These are phyloP conservation scores for Desmodus rotundus DNA, from an alignment of 2,113 vertebrate species.

Conservation along the genomic window DNA sequence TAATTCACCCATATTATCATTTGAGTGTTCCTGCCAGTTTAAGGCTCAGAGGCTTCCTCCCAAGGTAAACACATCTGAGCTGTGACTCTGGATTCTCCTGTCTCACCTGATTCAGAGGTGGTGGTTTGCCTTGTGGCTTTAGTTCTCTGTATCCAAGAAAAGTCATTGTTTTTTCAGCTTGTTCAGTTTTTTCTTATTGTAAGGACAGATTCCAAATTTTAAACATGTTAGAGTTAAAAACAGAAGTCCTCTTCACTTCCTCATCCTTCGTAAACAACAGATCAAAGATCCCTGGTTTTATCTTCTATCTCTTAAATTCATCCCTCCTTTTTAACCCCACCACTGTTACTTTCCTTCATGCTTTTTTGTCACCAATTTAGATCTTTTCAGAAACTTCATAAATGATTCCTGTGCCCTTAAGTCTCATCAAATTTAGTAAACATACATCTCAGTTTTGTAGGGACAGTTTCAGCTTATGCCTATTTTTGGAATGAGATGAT, in stretches of 20 bases:
- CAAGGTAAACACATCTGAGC: background rate
- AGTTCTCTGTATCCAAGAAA: background rate
- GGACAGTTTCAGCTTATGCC: background rate
- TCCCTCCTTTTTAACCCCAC: background rate
- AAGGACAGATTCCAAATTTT: background rate
- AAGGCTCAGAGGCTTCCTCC: background rate
- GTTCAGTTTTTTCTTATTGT: background rate
- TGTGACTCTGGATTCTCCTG: background rate
- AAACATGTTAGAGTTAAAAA: background rate
- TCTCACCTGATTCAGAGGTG: background rate
- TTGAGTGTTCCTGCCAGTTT: background rate
- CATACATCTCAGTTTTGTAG: background rate
- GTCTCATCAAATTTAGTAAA: background rate
- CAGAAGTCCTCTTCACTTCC: background rate
- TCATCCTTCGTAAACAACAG: background rate
- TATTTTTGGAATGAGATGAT: background rate
- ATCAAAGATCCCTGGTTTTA: background rate
- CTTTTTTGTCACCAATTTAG: background rate
- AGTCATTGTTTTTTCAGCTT: background rate
- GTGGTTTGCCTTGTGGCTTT: background rate
- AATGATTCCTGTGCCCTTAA: background rate
- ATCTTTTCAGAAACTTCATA: background rate
- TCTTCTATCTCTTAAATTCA: background rate
- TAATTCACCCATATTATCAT: background rate
- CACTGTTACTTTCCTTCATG: background rate